Percentiles rank a stretch among this genome's conserved stretches.
These are phyloP conservation scores for Hemiprocne comata DNA, from an alignment of 2,113 vertebrate genomes.

Conservation along the genomic window DNA sequence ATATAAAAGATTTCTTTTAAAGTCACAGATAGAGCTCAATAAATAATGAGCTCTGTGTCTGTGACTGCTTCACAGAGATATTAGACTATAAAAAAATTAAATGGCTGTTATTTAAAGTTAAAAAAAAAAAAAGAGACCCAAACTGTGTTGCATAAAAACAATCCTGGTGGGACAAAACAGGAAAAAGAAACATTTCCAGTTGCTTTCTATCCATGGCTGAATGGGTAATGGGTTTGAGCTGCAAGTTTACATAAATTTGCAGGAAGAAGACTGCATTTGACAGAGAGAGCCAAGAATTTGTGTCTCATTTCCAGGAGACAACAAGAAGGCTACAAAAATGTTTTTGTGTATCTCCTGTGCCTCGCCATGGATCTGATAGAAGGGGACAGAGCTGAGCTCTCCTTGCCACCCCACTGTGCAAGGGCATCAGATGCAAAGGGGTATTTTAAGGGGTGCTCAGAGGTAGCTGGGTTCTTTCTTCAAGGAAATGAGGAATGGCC, in stretches of 20 bases:
- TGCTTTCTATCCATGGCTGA: neutral
- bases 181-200: neutral
- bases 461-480: no score
- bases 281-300: neutral
- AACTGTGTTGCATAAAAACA: neutral
- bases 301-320: neutral
- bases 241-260: neutral
- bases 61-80: neutral
- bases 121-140: neutral
- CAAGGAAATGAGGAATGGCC: neutral
- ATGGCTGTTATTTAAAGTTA: neutral
- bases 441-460: accelerated
- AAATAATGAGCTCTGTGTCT: neutral
- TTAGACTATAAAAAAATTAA: neutral
- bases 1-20: conserved; percentile 30
- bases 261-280: neutral
- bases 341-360: accelerated
- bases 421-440: accelerated
- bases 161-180: neutral
- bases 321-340: neutral
- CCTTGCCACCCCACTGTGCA: accelerated
- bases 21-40: neutral
- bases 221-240: neutral
- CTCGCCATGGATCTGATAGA: accelerated
- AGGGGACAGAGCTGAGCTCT: neutral